phyloP scores from a whole-genome alignment of 1,140 invertebrate species.

The Whitmania pigra region DNA sequence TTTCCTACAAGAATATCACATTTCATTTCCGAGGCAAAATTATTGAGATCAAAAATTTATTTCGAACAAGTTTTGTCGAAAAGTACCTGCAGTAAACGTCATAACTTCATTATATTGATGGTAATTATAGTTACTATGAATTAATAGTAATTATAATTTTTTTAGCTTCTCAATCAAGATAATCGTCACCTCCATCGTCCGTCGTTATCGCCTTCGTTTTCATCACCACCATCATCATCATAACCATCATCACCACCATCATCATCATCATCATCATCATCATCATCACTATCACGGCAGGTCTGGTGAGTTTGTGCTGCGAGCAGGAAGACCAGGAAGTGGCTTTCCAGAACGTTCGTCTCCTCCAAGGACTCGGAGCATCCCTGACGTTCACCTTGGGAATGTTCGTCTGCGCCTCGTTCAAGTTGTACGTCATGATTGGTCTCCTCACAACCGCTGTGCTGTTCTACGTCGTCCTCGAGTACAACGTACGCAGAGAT shows the following conservation, averaged over 20 bases:
- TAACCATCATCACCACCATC: not conserved
- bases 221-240: not conserved
- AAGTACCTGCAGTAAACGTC: not conserved
- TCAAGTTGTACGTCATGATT: constrained; percentile 78
- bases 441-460: constrained; percentile 57
- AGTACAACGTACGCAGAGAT: constrained; percentile 29
- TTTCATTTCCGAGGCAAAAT: too few relatives aligned
- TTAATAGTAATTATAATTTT: too few relatives aligned
- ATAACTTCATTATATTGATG: too few relatives aligned
- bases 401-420: constrained; percentile 68
- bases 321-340: constrained; percentile 72
- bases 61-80: not conserved
- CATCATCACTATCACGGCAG: constrained; percentile 48
- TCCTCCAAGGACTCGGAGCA: constrained; percentile 88
- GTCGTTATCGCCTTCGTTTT: not conserved
- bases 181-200: not conserved
- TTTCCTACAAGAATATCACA: too few relatives aligned
- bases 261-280: not conserved
- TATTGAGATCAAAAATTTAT: not conserved
- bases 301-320: constrained; percentile 75
- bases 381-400: constrained; percentile 66
- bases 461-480: constrained; percentile 39
- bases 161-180: constrained; percentile 1
- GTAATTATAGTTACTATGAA: constrained; percentile 5
- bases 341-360: constrained; percentile 85